Conservation (phyloP, 2,888 invertebrate species). For the Archips crataeganus region DNA sequence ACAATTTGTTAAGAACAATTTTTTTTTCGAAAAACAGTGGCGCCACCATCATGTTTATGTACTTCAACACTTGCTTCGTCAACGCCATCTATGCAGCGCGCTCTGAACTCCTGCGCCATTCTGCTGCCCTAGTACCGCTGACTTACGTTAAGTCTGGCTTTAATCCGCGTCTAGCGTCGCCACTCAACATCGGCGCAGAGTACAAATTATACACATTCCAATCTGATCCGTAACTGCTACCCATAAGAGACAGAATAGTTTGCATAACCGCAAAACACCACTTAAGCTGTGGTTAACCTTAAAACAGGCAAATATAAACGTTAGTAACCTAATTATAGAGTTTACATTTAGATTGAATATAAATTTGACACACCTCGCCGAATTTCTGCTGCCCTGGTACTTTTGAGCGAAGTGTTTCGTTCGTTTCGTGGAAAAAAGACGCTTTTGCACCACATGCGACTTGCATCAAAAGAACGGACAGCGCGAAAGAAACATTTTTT, state of each 20-base stretch:
- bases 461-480: neutral
- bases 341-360: slow-evolving; percentile 11
- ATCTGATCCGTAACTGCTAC: slow-evolving; percentile 15
- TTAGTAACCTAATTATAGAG: neutral
- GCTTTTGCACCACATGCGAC: slow-evolving; percentile 9
- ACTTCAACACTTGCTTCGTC: too few species aligned
- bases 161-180: slow-evolving; percentile 44
- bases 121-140: slow-evolving; percentile 49
- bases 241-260: slow-evolving; percentile 30
- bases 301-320: neutral
- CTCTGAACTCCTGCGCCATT: slow-evolving; percentile 28
- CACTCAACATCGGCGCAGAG: slow-evolving; percentile 5
- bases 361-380: slow-evolving; percentile 30
- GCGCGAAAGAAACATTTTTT: neutral
- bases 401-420: slow-evolving; percentile 46
- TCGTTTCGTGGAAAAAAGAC: slow-evolving; percentile 42
- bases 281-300: slow-evolving; percentile 15
- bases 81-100: slow-evolving; percentile 30
- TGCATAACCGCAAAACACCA: slow-evolving; percentile 17
- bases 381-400: slow-evolving; percentile 48
- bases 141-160: slow-evolving; percentile 52
- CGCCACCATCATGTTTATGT: neutral
- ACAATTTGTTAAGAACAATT: neutral
- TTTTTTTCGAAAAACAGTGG: neutral
- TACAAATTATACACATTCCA: slow-evolving; percentile 13